These are phyloP conservation scores for Habropoda laboriosa DNA, from an alignment of 1,140 invertebrate species.

Conservation along the genomic window DNA sequence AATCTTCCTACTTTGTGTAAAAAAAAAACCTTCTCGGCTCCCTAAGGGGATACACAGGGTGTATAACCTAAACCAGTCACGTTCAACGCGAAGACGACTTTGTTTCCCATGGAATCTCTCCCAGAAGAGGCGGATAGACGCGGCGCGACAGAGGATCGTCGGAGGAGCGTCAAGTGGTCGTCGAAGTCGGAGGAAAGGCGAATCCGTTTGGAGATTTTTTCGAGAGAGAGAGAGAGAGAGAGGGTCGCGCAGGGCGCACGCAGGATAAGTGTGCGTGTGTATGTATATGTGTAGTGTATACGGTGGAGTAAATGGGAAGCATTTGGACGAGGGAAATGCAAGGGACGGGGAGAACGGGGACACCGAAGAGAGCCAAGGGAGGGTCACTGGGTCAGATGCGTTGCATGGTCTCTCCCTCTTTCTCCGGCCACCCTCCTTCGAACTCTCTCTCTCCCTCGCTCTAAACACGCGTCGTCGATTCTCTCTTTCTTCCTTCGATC, in stretches of 20 bases:
- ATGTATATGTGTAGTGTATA: constrained; percentile 27
- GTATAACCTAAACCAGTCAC: not conserved
- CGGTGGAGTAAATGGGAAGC: constrained; percentile 35
- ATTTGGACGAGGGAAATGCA: constrained; percentile 32
- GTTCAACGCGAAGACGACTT: not conserved
- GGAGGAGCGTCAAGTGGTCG: constrained; percentile 36
- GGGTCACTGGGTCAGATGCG: constrained; percentile 80
- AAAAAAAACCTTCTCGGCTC: no score
- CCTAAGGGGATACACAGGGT: not conserved
- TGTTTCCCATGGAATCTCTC: constrained; percentile 16
- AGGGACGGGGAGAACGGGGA: constrained; percentile 58
- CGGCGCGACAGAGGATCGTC: constrained; percentile 4
- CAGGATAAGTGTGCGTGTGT: no score
- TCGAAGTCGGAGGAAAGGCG: constrained; percentile 33
- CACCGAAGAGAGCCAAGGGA: constrained; percentile 61
- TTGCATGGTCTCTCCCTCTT: constrained; percentile 68
- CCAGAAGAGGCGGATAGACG: not conserved
- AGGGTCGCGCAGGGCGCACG: constrained; percentile 50
- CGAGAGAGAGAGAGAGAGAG: no score
- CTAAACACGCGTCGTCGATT: constrained; percentile 21
- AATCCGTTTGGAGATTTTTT: constrained; percentile 61
- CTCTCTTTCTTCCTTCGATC: constrained; percentile 24
- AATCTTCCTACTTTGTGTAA: not conserved
- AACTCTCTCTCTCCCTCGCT: constrained; percentile 53
- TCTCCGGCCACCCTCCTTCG: constrained; percentile 58